Conservation (phyloP, 2,113 vertebrate species). For the Chunga burmeisteri region DNA sequence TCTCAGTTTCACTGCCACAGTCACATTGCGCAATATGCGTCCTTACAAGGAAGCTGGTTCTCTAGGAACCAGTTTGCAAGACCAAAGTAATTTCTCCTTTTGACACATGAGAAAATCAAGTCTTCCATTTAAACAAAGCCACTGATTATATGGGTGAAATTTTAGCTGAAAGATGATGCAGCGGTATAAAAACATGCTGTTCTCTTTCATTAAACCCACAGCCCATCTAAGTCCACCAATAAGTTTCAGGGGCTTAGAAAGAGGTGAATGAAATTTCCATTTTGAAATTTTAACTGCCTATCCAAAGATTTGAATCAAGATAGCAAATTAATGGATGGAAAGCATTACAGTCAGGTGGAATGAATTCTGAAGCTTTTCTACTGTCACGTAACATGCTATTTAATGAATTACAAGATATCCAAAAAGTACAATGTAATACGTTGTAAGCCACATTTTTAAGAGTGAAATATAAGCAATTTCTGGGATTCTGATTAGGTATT, state of each 20-base stretch:
- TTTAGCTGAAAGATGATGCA: conserved; percentile 1
- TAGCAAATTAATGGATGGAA: not conserved
- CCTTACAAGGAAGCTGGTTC: not conserved
- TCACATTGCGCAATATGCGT: not conserved
- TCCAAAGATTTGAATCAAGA: not conserved
- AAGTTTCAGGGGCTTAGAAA: not conserved
- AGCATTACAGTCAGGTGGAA: not conserved
- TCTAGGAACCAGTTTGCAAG: not conserved
- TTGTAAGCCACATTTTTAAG: not conserved
- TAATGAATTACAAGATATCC: rapidly evolving
- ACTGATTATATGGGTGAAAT: not conserved
- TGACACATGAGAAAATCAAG: not conserved
- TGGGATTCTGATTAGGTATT: not conserved
- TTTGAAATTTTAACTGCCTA: not conserved
- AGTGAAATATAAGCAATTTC: not conserved
- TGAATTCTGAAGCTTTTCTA: not conserved
- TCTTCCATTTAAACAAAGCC: not conserved
- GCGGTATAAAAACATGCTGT: not conserved
- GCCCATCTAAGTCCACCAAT: not conserved
- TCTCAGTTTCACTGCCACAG: not conserved
- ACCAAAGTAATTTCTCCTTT: conserved; percentile 28
- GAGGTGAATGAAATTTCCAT: not conserved
- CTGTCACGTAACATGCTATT: not conserved
- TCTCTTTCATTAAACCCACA: not conserved
- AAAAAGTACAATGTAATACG: not conserved